These are phyloP conservation scores for Melinaea menophilus DNA, from an alignment of 2,888 invertebrate genomes.

Conservation along the genomic window DNA sequence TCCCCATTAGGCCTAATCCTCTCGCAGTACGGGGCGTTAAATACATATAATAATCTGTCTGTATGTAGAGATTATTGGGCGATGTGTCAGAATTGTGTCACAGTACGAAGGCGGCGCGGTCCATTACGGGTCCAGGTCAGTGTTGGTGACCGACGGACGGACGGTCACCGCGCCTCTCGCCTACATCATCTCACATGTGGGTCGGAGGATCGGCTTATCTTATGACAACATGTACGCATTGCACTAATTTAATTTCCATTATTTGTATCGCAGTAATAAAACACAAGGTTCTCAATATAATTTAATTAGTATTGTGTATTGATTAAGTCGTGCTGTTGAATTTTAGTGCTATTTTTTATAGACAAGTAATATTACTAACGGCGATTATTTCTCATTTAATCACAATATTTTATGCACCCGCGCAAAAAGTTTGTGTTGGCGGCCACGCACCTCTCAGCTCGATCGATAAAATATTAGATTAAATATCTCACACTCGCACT, in stretches of 20 bases:
- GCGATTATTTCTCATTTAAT: conserved; percentile 14
- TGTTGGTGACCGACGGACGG: conserved; percentile 57
- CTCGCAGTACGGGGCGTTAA: conserved; percentile 33
- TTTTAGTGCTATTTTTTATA: not conserved
- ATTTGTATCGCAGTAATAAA: not conserved
- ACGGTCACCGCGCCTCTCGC: conserved; percentile 42
- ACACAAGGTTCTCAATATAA: not conserved
- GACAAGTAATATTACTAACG: conserved; percentile 2
- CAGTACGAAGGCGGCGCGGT: conserved; percentile 66
- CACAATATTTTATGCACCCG: conserved; percentile 35
- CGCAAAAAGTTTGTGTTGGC: conserved; percentile 64
- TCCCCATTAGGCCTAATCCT: conserved; percentile 76
- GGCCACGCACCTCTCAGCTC: conserved; percentile 58
- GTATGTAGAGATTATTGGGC: conserved; percentile 54
- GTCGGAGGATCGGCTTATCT: not conserved
- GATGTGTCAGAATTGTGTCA: conserved; percentile 74
- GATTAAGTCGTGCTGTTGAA: not conserved
- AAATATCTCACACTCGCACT: conserved; percentile 27
- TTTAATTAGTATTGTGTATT: not conserved
- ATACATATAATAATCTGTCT: not conserved
- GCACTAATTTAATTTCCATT: conserved; percentile 1
- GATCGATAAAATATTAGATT: conserved; percentile 47
- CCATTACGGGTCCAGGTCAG: conserved; percentile 59
- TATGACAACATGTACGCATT: not conserved
- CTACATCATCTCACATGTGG: not conserved